Evolutionary conservation across 2,113 vertebrate genomes (phyloP).

Genomic region (Eidolon helvum): DNA sequence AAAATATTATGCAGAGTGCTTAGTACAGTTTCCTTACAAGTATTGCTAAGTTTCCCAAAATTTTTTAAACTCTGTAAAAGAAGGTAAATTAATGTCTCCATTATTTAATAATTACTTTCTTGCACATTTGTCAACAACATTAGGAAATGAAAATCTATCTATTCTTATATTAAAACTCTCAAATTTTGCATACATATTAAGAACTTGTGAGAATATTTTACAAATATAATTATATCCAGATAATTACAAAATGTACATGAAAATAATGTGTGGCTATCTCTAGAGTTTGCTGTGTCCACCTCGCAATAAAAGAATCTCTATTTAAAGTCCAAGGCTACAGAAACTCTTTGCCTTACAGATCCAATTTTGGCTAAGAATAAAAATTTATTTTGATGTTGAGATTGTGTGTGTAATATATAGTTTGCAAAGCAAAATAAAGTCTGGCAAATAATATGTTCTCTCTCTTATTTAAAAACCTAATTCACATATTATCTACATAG

Average conservation of each 20-base stretch:
- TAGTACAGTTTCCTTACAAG: neutral
- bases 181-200: neutral
- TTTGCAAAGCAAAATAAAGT: neutral
- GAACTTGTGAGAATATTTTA: neutral
- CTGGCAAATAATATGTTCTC: neutral
- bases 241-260: neutral
- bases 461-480: neutral
- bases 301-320: neutral
- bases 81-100: neutral
- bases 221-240: neutral
- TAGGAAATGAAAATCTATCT: neutral
- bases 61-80: neutral
- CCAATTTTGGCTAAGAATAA: neutral
- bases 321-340: neutral
- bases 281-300: neutral
- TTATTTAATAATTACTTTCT: neutral
- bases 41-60: neutral
- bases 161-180: neutral
- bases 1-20: neutral
- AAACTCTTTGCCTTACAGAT: neutral
- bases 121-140: neutral
- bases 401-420: neutral
- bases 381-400: neutral
- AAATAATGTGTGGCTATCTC: neutral
- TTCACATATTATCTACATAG: neutral